phyloP scores from a whole-genome alignment of 2,888 invertebrate species.

The Acanthosepion lycidas region DNA sequence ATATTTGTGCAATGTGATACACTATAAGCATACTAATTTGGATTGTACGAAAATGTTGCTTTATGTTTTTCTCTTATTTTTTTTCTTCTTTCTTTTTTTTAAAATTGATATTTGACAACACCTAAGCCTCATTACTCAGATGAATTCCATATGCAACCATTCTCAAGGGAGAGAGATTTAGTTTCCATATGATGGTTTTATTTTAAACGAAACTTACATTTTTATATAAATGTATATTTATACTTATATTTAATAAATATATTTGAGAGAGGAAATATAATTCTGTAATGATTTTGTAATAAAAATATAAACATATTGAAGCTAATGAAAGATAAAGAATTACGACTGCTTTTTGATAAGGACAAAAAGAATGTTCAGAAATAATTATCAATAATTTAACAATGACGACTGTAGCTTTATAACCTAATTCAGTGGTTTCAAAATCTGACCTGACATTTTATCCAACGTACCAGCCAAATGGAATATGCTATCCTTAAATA shows the following conservation, averaged over 20 bases:
- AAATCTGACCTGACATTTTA: too few relatives aligned
- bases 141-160: constrained; percentile 5
- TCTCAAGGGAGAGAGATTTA: not conserved
- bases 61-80: not conserved
- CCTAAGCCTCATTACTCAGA: not conserved
- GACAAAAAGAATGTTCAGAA: too few relatives aligned
- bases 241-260: not conserved
- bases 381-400: too few relatives aligned
- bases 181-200: constrained; percentile 7
- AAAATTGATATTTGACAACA: not conserved
- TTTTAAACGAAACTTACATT: not conserved
- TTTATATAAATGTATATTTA: not conserved
- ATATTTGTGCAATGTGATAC: not conserved
- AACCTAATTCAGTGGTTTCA: too few relatives aligned
- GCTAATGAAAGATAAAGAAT: too few relatives aligned
- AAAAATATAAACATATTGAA: not conserved
- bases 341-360: too few relatives aligned
- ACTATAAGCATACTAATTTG: not conserved
- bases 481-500: too few relatives aligned
- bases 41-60: not conserved
- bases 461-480: too few relatives aligned
- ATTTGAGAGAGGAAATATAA: not conserved
- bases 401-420: too few relatives aligned
- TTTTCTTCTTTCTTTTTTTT: not conserved
- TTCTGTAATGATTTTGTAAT: not conserved